Base-by-base conservation (phyloP, 2,113 vertebrate genomes). In the Parotia lawesii region DNA sequence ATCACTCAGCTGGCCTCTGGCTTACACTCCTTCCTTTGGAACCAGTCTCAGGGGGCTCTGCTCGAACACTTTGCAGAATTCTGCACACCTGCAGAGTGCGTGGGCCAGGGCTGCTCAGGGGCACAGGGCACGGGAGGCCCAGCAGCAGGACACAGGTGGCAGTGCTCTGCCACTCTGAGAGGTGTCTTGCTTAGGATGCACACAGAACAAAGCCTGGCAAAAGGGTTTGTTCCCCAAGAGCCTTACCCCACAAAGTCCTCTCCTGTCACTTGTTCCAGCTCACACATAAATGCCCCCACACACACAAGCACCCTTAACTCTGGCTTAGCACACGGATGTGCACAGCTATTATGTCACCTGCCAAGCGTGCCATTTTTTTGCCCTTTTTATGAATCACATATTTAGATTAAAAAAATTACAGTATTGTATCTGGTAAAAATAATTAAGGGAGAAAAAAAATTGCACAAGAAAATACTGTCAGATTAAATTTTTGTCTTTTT, bases 31-130 rank as follows among this genome's bases (percentile, higher is more conserved):
- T 56, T 16, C 29, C 16, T 60, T 42, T 56, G 31, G 19, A 33
- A 17, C 9, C 42, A 38, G 7, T 28, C 22, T 19, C 54, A 16
- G 0, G 0, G 40, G 12, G 24, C 28, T 9, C 10, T 3, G 6
- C 25, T 19, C 11, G 62, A 40, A 11, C 23, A 2, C 31, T 15
- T 11, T 48, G 38, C 28, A 51, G 40, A 31, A 44, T 51, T 47
- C 65, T 66, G 50, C 6, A 0, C n/a, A 7, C 33, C 45, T 56
- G n/a, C 12, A 29, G 45, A 57, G 27, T 8, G n/a, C 0, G 0
- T 12, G 44, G 47, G 48, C 56, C 33, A 47, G 24, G 40, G 40
- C n/a, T 57, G 20, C 47, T 37, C 25, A 15, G 53, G 28, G 76
- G 13, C 17, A 56, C 2, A 0, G 12, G 35, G 15, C 25, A 12